Evolutionary conservation across 2,113 vertebrate species (phyloP).

Genomic region (Alaudala cheleensis): DNA sequence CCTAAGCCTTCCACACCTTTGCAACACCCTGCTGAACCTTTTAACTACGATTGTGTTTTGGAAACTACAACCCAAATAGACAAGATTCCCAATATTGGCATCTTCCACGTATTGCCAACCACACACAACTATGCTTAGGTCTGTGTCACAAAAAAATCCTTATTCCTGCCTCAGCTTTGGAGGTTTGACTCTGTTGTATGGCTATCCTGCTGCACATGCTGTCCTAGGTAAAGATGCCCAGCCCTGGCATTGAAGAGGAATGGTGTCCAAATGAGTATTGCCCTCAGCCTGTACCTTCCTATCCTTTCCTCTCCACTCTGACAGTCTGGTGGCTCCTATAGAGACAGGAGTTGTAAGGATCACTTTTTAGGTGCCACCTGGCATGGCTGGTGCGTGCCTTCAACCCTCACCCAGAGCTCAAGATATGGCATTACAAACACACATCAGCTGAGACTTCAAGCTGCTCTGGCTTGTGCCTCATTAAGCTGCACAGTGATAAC

Average conservation of each 20-base stretch:
- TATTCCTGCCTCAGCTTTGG: not conserved
- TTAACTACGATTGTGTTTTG: not conserved
- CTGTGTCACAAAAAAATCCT: not conserved
- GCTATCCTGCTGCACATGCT: not conserved
- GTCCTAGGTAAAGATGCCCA: not conserved
- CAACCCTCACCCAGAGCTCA: not conserved
- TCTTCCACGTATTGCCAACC: not conserved
- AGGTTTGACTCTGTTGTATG: not conserved
- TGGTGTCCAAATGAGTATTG: fast-evolving
- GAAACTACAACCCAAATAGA: not conserved
- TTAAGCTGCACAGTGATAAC: not conserved
- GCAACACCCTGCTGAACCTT: not conserved
- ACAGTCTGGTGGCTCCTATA: not conserved
- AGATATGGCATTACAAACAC: not conserved
- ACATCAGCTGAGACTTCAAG: not conserved
- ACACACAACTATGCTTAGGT: not conserved
- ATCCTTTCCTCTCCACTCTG: not conserved
- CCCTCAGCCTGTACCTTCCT: not conserved
- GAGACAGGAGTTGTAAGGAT: fast-evolving
- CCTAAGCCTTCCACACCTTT: not conserved
- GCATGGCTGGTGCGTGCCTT: not conserved
- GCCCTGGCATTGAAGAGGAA: not conserved
- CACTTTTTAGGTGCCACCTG: not conserved
- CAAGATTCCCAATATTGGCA: not conserved
- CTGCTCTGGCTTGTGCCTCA: not conserved